A percentile compares a stretch with the other conserved stretches of the same genome.
These are phyloP conservation scores for Chinchilla lanigera DNA, from an alignment of 2,113 vertebrate genomes.

Conservation along the genomic window DNA sequence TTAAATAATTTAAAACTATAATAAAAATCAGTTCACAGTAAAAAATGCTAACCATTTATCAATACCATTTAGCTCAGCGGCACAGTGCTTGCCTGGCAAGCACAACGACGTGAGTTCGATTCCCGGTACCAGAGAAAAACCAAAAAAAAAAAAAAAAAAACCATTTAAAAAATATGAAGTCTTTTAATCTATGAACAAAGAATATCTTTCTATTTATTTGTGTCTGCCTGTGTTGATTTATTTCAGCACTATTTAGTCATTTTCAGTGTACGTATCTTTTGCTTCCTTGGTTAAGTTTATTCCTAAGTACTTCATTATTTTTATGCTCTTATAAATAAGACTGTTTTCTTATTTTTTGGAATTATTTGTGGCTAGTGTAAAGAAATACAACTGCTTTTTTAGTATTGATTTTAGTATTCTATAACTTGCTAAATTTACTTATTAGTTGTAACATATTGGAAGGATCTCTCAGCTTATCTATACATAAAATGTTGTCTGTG, in stretches of 20 bases:
- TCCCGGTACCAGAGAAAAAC: no score
- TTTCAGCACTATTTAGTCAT: background rate
- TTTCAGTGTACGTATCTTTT: background rate
- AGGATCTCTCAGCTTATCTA: background rate
- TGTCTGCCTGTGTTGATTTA: background rate
- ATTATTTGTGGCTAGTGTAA: background rate
- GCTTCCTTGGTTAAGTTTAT: background rate
- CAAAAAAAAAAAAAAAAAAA: no score
- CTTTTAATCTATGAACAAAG: background rate
- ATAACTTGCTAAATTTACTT: background rate
- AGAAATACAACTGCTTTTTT: background rate
- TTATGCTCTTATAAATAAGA: background rate
- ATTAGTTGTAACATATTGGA: background rate
- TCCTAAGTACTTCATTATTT: slow-evolving; percentile 28
- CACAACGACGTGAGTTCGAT: no score
- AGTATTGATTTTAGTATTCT: background rate
- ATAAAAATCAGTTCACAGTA: background rate
- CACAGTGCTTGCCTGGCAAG: no score
- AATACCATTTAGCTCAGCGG: no score
- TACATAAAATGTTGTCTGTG: background rate
- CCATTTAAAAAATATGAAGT: background rate
- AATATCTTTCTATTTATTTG: background rate
- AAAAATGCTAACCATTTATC: no score
- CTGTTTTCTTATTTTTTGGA: background rate
- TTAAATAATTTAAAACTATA: slow-evolving; percentile 11